A percentile compares a stretch with the other conserved stretches of the same genome.
These are phyloP conservation scores for Amphiura filiformis DNA, from an alignment of 35 echinoderm and acorn worm species.

Conservation along the genomic window DNA sequence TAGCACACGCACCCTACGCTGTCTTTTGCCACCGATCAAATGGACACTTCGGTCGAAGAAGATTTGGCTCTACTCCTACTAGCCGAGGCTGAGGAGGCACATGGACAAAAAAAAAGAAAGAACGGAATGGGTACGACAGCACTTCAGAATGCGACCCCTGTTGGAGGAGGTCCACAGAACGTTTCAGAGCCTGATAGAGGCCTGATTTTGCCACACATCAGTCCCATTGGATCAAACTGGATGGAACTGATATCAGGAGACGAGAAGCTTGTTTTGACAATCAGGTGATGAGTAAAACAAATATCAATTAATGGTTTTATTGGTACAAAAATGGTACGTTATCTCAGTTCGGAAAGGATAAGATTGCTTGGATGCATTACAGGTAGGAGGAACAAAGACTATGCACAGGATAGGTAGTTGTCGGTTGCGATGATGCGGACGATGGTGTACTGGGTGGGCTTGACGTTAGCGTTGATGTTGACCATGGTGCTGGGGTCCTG, in stretches of 20 bases:
- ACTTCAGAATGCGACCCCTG: too few relatives aligned
- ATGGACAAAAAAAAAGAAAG: too few relatives aligned
- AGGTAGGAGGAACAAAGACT: conserved; percentile 25
- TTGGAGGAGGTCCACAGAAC: too few relatives aligned
- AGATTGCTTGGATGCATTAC: conserved; percentile 4
- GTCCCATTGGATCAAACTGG: conserved; percentile 47
- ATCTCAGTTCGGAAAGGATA: conserved; percentile 41
- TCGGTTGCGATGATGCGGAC: not conserved
- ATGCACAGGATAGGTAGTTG: conserved; percentile 14
- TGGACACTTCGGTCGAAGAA: too few relatives aligned
- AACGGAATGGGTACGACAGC: too few relatives aligned
- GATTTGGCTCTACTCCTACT: too few relatives aligned
- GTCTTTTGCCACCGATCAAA: too few relatives aligned
- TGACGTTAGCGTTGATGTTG: conserved; percentile 35
- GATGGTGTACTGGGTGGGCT: conserved; percentile 20
- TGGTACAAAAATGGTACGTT: conserved; percentile 1
- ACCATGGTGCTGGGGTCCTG: conserved; percentile 51
- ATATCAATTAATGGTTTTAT: conserved; percentile 4
- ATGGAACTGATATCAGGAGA: conserved; percentile 55
- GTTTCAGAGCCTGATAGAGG: too few relatives aligned
- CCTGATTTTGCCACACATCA: conserved; percentile 45
- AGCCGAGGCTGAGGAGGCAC: too few relatives aligned
- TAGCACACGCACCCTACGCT: too few relatives aligned
- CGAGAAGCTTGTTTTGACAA: conserved; percentile 43
- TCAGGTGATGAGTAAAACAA: conserved; percentile 55